phyloP scores from a whole-genome alignment of 2,113 vertebrate species.

The Nannobrachium achirus region DNA sequence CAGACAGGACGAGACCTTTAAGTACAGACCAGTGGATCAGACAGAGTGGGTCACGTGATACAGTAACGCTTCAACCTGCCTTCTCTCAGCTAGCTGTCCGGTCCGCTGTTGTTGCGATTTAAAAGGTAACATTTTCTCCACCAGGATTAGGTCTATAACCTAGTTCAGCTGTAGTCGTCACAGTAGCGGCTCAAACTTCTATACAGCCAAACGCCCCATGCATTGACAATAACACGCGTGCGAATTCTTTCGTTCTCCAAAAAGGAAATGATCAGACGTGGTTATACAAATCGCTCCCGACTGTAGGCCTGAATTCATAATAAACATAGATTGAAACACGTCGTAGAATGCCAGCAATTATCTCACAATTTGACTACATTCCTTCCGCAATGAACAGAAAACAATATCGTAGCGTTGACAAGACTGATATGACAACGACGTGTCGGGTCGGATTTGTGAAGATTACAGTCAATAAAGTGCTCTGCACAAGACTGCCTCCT shows the following conservation, averaged over 20 bases:
- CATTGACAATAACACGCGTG: constrained; percentile 24
- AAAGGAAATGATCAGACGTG: constrained; percentile 4
- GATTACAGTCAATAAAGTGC: constrained; percentile 66
- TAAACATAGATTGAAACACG: constrained; percentile 8
- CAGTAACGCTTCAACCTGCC: constrained; percentile 49
- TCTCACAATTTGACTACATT: constrained; percentile 9
- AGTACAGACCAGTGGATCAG: constrained; percentile 67
- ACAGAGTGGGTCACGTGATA: constrained; percentile 64
- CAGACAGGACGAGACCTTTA: constrained; percentile 74
- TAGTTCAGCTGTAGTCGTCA: constrained; percentile 26
- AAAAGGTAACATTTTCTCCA: constrained; percentile 66
- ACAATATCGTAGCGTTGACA: constrained; percentile 9
- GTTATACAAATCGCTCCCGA: not conserved
- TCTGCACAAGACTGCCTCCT: constrained; percentile 54
- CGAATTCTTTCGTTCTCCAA: not conserved
- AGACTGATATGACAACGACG: constrained; percentile 25
- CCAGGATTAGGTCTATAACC: not conserved
- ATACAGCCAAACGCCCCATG: not conserved
- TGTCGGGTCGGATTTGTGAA: constrained; percentile 67
- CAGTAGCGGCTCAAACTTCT: not conserved
- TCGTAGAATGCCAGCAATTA: not conserved
- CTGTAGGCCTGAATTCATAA: constrained; percentile 30
- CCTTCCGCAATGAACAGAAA: constrained; percentile 21
- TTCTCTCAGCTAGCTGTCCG: constrained; percentile 44
- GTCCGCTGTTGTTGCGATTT: constrained; percentile 30